These are phyloP conservation scores for Drosophila hamatofila DNA, from an alignment of 2,888 invertebrate genomes.

Conservation along the genomic window DNA sequence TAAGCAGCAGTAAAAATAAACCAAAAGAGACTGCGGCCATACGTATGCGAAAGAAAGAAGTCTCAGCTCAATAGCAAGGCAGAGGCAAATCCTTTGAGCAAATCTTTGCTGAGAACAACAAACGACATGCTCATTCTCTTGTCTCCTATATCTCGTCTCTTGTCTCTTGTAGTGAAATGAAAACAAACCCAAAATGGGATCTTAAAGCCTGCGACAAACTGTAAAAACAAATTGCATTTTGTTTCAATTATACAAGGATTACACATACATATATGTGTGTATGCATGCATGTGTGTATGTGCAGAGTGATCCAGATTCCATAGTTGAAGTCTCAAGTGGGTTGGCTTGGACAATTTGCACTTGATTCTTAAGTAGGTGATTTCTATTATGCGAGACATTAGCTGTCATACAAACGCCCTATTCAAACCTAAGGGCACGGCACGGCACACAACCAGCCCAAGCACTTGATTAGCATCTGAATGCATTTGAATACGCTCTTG, in stretches of 20 bases:
- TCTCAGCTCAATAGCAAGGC: not conserved
- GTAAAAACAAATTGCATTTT: slow-evolving; percentile 80
- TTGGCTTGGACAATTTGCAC: slow-evolving; percentile 70
- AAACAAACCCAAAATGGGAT: slow-evolving; percentile 75
- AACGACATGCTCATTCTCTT: slow-evolving; percentile 26
- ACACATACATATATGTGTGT: slow-evolving; percentile 32
- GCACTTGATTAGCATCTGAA: slow-evolving; percentile 76
- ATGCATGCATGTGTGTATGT: not conserved
- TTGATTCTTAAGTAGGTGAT: slow-evolving; percentile 80
- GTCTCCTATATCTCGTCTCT: slow-evolving; percentile 12
- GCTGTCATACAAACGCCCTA: slow-evolving; percentile 81
- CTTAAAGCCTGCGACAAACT: slow-evolving; percentile 76
- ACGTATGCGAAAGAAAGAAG: slow-evolving; percentile 39
- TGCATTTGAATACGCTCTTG: slow-evolving; percentile 30
- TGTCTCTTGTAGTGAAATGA: slow-evolving; percentile 62
- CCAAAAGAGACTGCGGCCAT: slow-evolving; percentile 61
- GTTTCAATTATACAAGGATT: slow-evolving; percentile 81
- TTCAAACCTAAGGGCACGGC: slow-evolving; percentile 73
- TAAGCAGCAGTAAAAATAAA: slow-evolving; percentile 73
- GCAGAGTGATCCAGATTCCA: slow-evolving; percentile 1
- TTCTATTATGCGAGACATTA: slow-evolving; percentile 81
- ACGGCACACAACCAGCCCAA: slow-evolving; percentile 53
- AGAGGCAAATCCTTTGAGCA: slow-evolving; percentile 69
- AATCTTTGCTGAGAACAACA: slow-evolving; percentile 63
- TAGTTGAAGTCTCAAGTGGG: slow-evolving; percentile 62